Percentiles rank a stretch among this genome's conserved stretches.
These are phyloP conservation scores for Neopelma chrysocephalum DNA, from an alignment of 2,797 vertebrate species.

Conservation along the genomic window DNA sequence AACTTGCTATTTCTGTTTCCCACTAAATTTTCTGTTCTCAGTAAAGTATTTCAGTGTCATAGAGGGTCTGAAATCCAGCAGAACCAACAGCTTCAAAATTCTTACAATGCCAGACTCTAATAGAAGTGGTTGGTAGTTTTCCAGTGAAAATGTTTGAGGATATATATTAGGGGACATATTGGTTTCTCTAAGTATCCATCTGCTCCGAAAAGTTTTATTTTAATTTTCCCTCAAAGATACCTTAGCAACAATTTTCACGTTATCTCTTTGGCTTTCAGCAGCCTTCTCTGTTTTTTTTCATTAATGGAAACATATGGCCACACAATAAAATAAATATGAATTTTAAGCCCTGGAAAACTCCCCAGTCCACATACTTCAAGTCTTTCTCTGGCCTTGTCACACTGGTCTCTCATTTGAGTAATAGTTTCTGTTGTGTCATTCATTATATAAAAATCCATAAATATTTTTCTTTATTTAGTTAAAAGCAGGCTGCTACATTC, in stretches of 20 bases:
- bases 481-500: not conserved
- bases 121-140: not conserved
- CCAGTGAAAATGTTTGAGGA: conserved; percentile 32
- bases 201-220: conserved; percentile 12
- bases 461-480: not conserved
- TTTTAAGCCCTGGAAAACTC: conserved; percentile 18
- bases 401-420: not conserved
- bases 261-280: conserved; percentile 42
- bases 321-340: not conserved
- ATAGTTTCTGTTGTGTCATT: not conserved
- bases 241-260: conserved; percentile 10
- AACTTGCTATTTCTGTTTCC: not conserved
- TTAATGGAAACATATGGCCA: conserved; percentile 19
- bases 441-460: not conserved
- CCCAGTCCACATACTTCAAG: not conserved
- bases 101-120: not conserved
- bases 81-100: not conserved
- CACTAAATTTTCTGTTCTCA: not conserved
- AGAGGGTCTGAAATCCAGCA: not conserved
- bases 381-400: not conserved
- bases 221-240: conserved; percentile 1
- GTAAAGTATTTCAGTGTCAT: not conserved
- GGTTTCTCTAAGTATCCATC: not conserved
- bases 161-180: not conserved
- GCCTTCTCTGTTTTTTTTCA: conserved; percentile 7